Evolutionary conservation across 2,797 vertebrate species (phyloP).

Genomic region (Peromyscus melanophrys): DNA sequence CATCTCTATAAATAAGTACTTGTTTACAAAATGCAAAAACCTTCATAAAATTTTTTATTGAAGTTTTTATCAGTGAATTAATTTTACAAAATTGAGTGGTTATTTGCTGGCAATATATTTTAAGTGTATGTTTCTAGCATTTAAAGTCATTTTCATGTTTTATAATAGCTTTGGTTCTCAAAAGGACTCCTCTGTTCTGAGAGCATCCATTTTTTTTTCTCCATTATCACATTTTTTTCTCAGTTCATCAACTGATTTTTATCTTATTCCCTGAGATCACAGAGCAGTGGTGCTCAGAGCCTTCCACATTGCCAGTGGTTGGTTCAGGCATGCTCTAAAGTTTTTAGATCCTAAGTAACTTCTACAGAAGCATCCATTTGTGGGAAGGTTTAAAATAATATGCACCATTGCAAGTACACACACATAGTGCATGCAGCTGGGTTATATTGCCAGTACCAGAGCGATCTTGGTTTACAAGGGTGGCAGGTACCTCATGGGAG

Average conservation of each 20-base stretch:
- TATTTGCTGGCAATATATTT: background rate
- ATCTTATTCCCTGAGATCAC: background rate
- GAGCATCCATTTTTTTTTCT: background rate
- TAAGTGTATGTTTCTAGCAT: background rate
- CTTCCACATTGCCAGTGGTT: no score
- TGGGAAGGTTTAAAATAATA: background rate
- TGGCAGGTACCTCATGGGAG: background rate
- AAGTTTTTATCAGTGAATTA: background rate
- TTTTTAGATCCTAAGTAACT: background rate
- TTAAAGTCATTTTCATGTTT: background rate
- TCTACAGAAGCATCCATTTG: background rate
- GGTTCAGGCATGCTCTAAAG: background rate
- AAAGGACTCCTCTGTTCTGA: background rate
- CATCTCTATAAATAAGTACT: background rate
- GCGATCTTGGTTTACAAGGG: no score
- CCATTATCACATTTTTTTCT: background rate
- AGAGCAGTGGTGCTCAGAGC: no score
- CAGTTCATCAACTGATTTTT: background rate
- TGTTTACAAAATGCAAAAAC: background rate
- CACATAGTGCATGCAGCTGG: background rate
- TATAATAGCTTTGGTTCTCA: background rate
- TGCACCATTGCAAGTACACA: background rate
- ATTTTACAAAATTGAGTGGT: background rate
- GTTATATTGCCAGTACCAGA: no score
- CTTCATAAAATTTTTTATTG: constrained; percentile 9